Evolutionary conservation across 2,797 vertebrate genomes (phyloP).

Genomic region (Parauchenoglanis punctatus): DNA sequence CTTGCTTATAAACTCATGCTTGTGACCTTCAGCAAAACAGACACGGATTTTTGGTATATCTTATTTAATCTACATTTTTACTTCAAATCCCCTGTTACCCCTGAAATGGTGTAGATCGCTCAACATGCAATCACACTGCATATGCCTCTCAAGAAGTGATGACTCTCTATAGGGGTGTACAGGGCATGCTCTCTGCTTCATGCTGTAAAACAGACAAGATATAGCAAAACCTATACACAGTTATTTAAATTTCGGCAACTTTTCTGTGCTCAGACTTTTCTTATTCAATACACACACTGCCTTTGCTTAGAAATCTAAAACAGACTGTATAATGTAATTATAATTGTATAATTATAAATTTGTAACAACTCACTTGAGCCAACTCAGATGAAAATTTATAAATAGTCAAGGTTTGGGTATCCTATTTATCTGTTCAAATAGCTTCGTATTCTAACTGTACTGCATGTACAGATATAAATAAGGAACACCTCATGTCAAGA

Average conservation of each 20-base stretch:
- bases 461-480: not conserved
- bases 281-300: not conserved
- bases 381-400: not conserved
- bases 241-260: not conserved
- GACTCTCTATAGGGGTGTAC: not conserved
- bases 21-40: conserved; percentile 1
- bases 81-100: not conserved
- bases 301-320: not conserved
- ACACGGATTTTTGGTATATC: not conserved
- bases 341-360: too few relatives aligned
- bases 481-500: not conserved
- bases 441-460: not conserved
- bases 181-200: not conserved
- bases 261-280: not conserved
- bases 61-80: not conserved
- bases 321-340: not conserved
- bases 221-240: not conserved
- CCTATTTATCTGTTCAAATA: not conserved
- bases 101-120: not conserved
- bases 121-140: not conserved
- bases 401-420: not conserved
- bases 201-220: not conserved
- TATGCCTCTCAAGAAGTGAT: not conserved
- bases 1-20: not conserved
- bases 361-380: not conserved